A percentile compares a stretch with the other conserved stretches of the same genome.
Evolutionary conservation across 2,888 invertebrate genomes (phyloP).

Genomic region (Belgica antarctica): DNA sequence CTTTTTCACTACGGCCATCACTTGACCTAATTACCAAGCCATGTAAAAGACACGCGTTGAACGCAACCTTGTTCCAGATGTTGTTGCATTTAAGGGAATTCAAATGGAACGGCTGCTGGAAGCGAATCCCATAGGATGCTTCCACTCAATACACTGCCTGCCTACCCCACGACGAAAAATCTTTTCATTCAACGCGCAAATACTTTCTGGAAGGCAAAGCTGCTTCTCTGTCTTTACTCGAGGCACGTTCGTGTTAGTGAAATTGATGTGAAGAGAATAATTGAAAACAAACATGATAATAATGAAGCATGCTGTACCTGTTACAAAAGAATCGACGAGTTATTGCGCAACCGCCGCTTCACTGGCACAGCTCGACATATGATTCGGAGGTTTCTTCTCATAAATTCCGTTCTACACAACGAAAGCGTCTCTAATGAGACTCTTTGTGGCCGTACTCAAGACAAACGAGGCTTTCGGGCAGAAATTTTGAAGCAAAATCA

Average conservation of each 20-base stretch:
- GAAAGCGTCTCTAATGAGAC: too few species aligned
- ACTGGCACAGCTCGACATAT: too few species aligned
- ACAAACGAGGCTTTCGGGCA: too few species aligned
- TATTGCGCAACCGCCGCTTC: slow-evolving; percentile 4
- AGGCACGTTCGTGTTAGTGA: too few species aligned
- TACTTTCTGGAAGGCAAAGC: slow-evolving; percentile 1
- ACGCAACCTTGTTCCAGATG: background rate
- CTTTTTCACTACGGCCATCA: too few species aligned
- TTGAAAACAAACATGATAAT: slow-evolving; percentile 3
- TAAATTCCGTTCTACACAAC: too few species aligned
- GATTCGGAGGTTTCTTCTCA: too few species aligned
- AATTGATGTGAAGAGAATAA: background rate
- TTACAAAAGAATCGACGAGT: background rate
- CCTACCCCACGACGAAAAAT: background rate
- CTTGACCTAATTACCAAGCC: slow-evolving; percentile 8
- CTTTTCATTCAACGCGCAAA: background rate
- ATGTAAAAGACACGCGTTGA: too few species aligned
- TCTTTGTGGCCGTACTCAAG: too few species aligned
- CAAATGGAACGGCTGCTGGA: too few species aligned
- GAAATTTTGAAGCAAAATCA: too few species aligned
- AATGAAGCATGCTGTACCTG: slow-evolving; percentile 14
- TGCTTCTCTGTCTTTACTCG: background rate
- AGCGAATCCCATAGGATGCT: background rate
- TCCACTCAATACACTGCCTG: background rate
- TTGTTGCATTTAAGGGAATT: background rate